A percentile compares a stretch with the other conserved stretches of the same genome.
phyloP scores from a whole-genome alignment of 2,797 vertebrate species.

The Pangasius sanitwongsei region DNA sequence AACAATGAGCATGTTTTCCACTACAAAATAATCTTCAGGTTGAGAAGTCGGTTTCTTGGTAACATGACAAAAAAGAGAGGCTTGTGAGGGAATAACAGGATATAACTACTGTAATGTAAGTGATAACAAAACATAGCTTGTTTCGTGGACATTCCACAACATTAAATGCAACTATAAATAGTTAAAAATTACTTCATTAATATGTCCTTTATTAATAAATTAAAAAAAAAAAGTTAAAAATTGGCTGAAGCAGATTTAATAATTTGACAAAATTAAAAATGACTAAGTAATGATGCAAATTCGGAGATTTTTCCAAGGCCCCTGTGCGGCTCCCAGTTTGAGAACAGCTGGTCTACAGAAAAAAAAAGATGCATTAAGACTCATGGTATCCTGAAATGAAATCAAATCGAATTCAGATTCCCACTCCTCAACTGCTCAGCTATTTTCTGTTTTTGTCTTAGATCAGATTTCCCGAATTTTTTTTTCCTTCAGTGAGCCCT shows the following conservation, averaged over 20 bases:
- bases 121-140: neutral
- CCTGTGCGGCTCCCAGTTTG: neutral
- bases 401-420: neutral
- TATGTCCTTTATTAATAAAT: neutral
- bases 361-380: neutral
- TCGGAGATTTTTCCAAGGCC: neutral
- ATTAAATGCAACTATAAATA: neutral
- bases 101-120: neutral
- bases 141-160: neutral
- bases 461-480: slow-evolving; percentile 22
- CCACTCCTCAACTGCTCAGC: neutral
- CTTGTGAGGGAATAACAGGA: neutral
- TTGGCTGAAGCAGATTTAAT: neutral
- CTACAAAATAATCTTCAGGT: too few species aligned
- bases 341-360: neutral
- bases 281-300: neutral
- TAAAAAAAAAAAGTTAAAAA: neutral
- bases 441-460: slow-evolving; percentile 12
- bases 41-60: neutral
- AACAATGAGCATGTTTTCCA: neutral
- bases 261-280: neutral
- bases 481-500: neutral
- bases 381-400: neutral
- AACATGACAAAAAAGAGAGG: neutral
- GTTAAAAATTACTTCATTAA: neutral